Evolutionary conservation across 2,113 vertebrate genomes (phyloP), one percentile per base, ranked within the genome.

Genomic region (Caranx melampygus): DNA sequence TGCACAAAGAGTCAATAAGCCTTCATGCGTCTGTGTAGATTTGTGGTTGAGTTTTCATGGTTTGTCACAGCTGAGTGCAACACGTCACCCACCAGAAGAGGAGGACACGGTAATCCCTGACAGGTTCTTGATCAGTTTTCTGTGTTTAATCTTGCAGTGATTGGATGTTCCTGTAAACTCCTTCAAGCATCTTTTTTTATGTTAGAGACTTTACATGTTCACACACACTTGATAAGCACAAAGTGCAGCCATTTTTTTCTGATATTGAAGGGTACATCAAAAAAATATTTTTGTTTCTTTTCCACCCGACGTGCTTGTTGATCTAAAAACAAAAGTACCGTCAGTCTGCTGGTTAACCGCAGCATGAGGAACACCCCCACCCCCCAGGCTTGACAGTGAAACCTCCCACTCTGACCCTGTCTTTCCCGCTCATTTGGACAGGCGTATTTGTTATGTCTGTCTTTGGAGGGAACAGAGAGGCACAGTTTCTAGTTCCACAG

Each of bases 391-490:
- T 16, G 42, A 49, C 31, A 18, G 31, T 67, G 2, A 34, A 79
- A 63, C 15, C 44, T 52, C 62, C 66, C 44, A 69, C 51, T 61
- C n/a, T 69, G 65, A 58, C 66, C 47, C 26, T n/a, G 21, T 67
- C 2, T 2, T 37, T 66, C 35, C 75, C 20, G 31, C 54, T 51
- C 59, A 13, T 33, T 15, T 47, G 20, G 55, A 72, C 67, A 34
- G 52, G 40, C 71, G 9, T 0, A 1, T 72, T 79, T 88, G 78
- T 88, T 86, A n/a, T 71, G 82, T 81, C 71, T 83, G 76, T 71
- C 40, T 61, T 57, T 45, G 42, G n/a, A 52, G 34, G 59, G 51
- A 61, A 73, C 47, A 52, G 69, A 57, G 16, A 66, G 0, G 0
- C 54, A 5, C 47, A 3, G 33, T 79, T 79, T 65, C 65, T 55